Evolutionary conservation across 2,888 invertebrate genomes (phyloP), one percentile per base, ranked within the genome.

Genomic region (Agonum fuliginosum): DNA sequence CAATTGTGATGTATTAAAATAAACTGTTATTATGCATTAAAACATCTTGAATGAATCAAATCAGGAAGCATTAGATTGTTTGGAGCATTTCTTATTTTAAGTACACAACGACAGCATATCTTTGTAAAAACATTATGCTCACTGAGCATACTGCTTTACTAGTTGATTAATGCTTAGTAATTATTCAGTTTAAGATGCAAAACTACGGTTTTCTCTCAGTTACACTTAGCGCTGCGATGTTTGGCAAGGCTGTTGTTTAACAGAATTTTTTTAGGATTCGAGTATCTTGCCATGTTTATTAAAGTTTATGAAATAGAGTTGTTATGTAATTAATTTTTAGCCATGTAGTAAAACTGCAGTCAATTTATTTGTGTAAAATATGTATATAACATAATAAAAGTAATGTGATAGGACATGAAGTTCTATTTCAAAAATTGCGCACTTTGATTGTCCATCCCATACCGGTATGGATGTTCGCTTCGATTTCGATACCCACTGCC

Each of bases 1-100:
- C 86, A 86, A 86, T 86, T 84, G 82, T 77, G 77, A 69, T 77
- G 70, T 77, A 77, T 70, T 77, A 75, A 73, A 75, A 77, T 54
- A 77, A 77, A 58, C 77, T 77, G 77, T 77, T 77, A 70, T 77
- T 77, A 77, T 27, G 77, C 69, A 77, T 70, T 77, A 37, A 67
- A 73, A 58, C 58, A 62, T 43, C 37, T 58, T 62, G 37, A 58
- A 73, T 73, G 41, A 73, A 22, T 73, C 70, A 70, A n/a, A 46
- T 70, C 46, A 70, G 30, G 27, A 70, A 70, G 70, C 43, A 70
- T 67, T 67, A 67, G 37, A 70, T 70, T 70, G 22, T 43, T 70
- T 70, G 70, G 24, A 46, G 43, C 27, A 70, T 70, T 43, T 46
- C n/a, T 70, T 48, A 43, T 67, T 70, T 70, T 70, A 70, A 70